A percentile compares a stretch with the other conserved stretches of the same genome.
Conservation (phyloP, 2,113 vertebrate species). For the Delphinus delphis region DNA sequence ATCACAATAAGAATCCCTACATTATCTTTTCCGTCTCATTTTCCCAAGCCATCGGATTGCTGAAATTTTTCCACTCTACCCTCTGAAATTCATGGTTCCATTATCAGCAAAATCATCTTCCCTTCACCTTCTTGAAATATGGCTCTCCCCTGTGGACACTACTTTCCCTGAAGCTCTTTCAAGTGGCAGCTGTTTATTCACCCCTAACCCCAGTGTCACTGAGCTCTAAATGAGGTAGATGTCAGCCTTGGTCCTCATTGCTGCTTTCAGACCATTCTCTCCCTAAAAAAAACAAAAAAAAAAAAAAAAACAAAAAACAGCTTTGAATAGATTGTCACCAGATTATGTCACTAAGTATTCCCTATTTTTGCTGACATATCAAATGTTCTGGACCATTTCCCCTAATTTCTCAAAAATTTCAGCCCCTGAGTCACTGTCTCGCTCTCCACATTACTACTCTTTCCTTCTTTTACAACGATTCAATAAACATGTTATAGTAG, state of each 20-base stretch:
- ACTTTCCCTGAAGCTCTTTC: neutral
- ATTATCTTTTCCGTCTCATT: neutral
- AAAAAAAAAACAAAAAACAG: neutral
- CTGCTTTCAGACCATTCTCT: neutral
- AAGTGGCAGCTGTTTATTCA: neutral
- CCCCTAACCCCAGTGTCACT: neutral
- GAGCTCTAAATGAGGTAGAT: too few species aligned
- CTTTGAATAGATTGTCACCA: neutral
- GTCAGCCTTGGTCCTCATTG: neutral
- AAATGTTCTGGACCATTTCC: neutral
- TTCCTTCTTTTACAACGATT: neutral
- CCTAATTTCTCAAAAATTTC: neutral
- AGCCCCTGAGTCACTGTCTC: neutral
- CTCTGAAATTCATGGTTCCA: neutral
- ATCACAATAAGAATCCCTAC: neutral
- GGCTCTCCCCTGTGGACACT: neutral
- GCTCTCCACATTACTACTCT: neutral
- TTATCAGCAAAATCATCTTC: neutral
- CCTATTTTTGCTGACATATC: neutral
- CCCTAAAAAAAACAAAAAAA: neutral
- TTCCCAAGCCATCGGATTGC: neutral
- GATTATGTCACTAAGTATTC: neutral
- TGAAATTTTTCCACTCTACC: neutral
- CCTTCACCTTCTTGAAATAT: neutral
- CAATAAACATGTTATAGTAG: neutral